Evolutionary conservation across 2,888 invertebrate genomes (phyloP).

Genomic region (Melanchra persicariae): DNA sequence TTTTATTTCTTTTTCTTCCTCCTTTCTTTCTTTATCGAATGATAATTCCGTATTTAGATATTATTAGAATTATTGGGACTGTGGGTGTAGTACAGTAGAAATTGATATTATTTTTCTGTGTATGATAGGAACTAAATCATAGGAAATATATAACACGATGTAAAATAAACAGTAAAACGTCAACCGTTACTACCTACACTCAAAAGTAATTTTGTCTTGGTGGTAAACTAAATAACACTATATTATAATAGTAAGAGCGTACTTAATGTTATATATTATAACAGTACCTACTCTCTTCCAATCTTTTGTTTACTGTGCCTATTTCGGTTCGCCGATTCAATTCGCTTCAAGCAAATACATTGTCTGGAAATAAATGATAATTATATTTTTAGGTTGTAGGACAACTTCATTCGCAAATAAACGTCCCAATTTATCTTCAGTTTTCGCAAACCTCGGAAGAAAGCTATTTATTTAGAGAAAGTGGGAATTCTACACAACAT

Average conservation of each 20-base stretch:
- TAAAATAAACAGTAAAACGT: not conserved
- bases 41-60: not conserved
- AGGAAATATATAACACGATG: no score
- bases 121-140: not conserved
- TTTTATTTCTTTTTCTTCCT: no score
- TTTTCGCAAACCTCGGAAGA: not conserved
- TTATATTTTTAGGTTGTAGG: no score
- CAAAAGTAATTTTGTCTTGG: not conserved
- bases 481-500: no score
- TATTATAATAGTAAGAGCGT: no score
- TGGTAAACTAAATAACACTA: not conserved
- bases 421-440: not conserved
- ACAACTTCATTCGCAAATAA: constrained; percentile 2
- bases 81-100: not conserved
- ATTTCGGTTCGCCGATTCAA: not conserved
- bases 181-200: not conserved
- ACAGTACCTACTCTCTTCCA: no score
- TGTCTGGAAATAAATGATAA: no score
- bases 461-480: no score
- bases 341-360: no score
- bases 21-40: no score
- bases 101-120: not conserved
- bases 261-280: no score
- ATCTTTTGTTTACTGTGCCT: not conserved
- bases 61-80: not conserved